Evolutionary conservation across 2,113 vertebrate genomes (phyloP), one percentile per base, ranked within the genome.

Genomic region (Papio anubis): DNA sequence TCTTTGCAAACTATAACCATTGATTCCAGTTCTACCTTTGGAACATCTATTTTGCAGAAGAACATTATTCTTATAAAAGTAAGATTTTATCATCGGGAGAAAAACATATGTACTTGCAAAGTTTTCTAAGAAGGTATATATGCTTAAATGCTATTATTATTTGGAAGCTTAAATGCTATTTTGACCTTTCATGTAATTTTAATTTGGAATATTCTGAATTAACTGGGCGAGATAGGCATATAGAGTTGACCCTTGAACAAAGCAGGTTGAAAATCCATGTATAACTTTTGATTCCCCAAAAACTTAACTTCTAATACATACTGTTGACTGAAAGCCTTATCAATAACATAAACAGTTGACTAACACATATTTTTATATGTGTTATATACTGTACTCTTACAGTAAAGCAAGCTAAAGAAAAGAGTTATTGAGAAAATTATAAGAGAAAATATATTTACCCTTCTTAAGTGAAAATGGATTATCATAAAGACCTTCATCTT

Each of bases 1-100:
- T 95, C 79, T 92, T 85, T 93, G 48, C 25, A 91, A 93, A 95
- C 32, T 88, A 86, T 88, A 43, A 45, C 11, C 23, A 55, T 86
- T 48, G 40, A 91, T 94, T 57, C 50, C 16, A 52, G 13, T 88
- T 95, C 18, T 72, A 72, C 35, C 30, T 86, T 76, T 76, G 68
- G 6, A 93, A 59, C 17, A 92, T 88, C 38, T 59, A 25, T 88
- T 97, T 96, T 85, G 1, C 1, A 72, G 68, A 90, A 75, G 52
- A 92, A 80, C 87, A 18, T 40, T 40, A 66, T 10, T 2, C 5
- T 27, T 96, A 57, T 13, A 61, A 70, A 93, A 86, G 55, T 14
- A 84, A 72, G 2, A 45, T 73, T 96, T 83, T 79, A 50, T 89
- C 64, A 64, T 70, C 55, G 40, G 59, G 70, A 73, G 38, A 70